Base-by-base conservation (phyloP, 2,888 invertebrate genomes). In the Epinotia demarniana region DNA sequence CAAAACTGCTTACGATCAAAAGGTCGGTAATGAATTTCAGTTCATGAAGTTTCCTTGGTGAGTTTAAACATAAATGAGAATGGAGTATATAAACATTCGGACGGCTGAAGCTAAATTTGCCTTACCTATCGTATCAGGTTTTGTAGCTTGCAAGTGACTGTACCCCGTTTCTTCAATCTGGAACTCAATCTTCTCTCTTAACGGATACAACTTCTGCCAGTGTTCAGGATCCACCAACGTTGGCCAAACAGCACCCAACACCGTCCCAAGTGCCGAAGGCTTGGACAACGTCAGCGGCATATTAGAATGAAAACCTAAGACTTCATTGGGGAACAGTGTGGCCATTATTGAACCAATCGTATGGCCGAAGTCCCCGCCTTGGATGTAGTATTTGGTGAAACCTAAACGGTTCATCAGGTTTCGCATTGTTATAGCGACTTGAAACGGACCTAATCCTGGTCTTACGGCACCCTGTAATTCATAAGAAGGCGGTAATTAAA, bases 111-210 rank as follows among this genome's bases (percentile, higher is more conserved):
- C 49, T 53, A 2, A 6, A 5, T n/a, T 27, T n/a, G n/a, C 12
- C 63, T 88, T 85, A 96, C 97, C 97, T 72, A 97, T 91, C 0
- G 97, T 97, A 86, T 98, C 98, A 13, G 98, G 98, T 85, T 97
- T 98, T 0, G 97, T 97, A 0, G 95, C 94, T 85, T 98, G 98
- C 23, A 98, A 80, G 87, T 97, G 97, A 79, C 96, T 80, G 80
- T 96, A 96, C 0, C 96, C 96, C 49, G 84, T 86, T 84, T 96
- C 96, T 67, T 92, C 89, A 66, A 95, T 73, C 74, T 82, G 86
- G 77, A 84, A 88, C 11, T 84, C 81, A 0, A 92, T 9, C 73
- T 85, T 89, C 2, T 89, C 86, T 2, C 79, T 81, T 9, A 95
- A 69, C 0, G 96, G 96, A 80, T 95, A 96, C 84, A 95, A 88